phyloP scores from a whole-genome alignment of 2,113 vertebrate species.

The Solea solea region DNA sequence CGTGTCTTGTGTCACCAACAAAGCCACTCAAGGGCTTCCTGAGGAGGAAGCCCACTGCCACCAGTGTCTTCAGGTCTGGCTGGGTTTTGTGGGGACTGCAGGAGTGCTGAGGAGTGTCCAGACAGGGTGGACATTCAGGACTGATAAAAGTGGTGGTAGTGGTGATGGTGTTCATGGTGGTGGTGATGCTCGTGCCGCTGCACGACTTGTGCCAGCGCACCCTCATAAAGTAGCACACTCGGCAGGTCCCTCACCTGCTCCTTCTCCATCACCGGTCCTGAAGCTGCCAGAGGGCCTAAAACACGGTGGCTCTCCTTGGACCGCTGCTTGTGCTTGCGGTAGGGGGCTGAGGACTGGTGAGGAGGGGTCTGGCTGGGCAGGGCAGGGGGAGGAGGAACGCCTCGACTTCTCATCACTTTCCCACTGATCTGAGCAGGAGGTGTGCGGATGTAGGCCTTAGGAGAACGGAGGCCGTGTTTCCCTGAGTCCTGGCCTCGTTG shows the following conservation, averaged over 20 bases:
- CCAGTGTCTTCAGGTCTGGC: constrained; percentile 25
- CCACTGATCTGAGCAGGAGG: constrained; percentile 79
- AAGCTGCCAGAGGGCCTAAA: constrained; percentile 79
- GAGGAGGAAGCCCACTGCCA: constrained; percentile 6
- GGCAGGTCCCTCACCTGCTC: constrained; percentile 91
- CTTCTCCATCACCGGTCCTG: constrained; percentile 86
- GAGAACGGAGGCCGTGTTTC: constrained; percentile 90
- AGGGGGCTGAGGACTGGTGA: constrained; percentile 86
- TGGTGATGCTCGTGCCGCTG: constrained; percentile 98
- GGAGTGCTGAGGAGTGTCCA: constrained; percentile 78
- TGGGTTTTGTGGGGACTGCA: constrained; percentile 74
- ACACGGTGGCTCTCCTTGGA: constrained; percentile 89
- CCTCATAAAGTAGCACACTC: constrained; percentile 87
- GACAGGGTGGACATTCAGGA: constrained; percentile 85
- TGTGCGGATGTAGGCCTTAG: constrained; percentile 86
- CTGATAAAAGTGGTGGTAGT: constrained; percentile 99
- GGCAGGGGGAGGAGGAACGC: constrained; percentile 77
- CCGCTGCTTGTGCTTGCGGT: constrained; percentile 94
- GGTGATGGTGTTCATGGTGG: constrained; percentile 98
- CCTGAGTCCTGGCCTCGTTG: constrained; percentile 87
- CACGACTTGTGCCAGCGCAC: constrained; percentile 90
- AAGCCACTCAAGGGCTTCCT: constrained; percentile 21
- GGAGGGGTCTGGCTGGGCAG: constrained; percentile 83
- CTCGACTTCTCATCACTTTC: constrained; percentile 87
- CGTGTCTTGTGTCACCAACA: constrained; percentile 26